These are phyloP conservation scores for Butastur rufipennis DNA, from an alignment of 2,113 vertebrate genomes.

Conservation along the genomic window DNA sequence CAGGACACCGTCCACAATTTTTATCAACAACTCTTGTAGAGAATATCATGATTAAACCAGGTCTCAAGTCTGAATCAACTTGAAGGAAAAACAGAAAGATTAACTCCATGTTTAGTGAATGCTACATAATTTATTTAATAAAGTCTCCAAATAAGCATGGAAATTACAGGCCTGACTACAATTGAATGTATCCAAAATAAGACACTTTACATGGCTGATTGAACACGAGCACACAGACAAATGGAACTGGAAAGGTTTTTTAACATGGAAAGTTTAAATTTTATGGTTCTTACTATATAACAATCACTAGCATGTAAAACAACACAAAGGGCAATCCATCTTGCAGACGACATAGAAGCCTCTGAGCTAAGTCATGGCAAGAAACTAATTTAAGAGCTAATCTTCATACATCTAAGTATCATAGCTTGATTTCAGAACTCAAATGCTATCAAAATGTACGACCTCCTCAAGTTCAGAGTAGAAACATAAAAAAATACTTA, in stretches of 20 bases:
- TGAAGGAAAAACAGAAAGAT: slow-evolving; percentile 30
- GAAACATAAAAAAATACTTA: neutral
- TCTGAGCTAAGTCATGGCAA: neutral
- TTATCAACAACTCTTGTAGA: neutral
- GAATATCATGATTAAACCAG: neutral
- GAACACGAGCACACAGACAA: slow-evolving; percentile 54
- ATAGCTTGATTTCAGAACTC: neutral
- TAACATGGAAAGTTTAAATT: slow-evolving; percentile 35
- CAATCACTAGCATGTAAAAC: slow-evolving; percentile 41
- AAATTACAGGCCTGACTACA: slow-evolving; percentile 42
- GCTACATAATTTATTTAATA: slow-evolving; percentile 28
- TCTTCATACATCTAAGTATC: neutral
- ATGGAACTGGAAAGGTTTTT: slow-evolving; percentile 41
- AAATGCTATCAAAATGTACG: neutral
- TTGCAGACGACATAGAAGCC: neutral
- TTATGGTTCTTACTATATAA: slow-evolving; percentile 2
- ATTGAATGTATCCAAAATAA: slow-evolving; percentile 43
- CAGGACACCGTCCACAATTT: neutral
- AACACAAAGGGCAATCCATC: slow-evolving; percentile 14
- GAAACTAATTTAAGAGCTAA: neutral
- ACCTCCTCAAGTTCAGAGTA: neutral
- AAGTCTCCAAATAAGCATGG: slow-evolving; percentile 18
- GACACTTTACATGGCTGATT: slow-evolving; percentile 49
- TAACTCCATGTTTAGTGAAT: slow-evolving; percentile 31
- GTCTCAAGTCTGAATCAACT: neutral